Percentiles rank a stretch among this genome's conserved stretches.
These are phyloP conservation scores for Halcyon senegalensis DNA, from an alignment of 2,113 vertebrate genomes.

Conservation along the genomic window DNA sequence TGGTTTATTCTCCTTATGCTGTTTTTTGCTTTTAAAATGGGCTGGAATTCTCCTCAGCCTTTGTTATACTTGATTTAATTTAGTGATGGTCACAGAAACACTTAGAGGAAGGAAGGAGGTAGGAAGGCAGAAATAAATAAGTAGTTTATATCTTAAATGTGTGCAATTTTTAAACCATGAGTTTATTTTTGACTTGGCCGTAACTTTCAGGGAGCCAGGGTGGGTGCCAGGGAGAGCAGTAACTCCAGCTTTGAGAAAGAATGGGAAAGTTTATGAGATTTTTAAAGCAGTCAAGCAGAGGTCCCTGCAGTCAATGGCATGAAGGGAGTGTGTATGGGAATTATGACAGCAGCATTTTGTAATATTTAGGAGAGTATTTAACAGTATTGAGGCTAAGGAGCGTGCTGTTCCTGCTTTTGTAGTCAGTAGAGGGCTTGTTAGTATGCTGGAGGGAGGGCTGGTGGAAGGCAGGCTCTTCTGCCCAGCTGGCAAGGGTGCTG, in stretches of 20 bases:
- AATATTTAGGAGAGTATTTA: conserved; percentile 54
- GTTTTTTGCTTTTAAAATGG: not conserved
- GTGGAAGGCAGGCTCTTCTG: not conserved
- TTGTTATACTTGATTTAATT: conserved; percentile 23
- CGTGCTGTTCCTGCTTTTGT: not conserved
- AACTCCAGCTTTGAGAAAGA: conserved; percentile 14
- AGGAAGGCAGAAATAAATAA: not conserved
- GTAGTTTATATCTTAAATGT: conserved; percentile 4
- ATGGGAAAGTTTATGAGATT: conserved; percentile 18
- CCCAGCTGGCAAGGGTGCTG: not conserved
- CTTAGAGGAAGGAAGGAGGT: not conserved
- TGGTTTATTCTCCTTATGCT: not conserved
- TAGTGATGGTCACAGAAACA: conserved; percentile 2
- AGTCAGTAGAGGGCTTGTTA: not conserved
- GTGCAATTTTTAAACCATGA: conserved; percentile 20
- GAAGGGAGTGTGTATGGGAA: not conserved
- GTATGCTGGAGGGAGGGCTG: not conserved
- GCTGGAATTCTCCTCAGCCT: not conserved
- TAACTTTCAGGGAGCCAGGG: conserved; percentile 8
- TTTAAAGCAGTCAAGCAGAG: conserved; percentile 31
- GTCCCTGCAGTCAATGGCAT: not conserved
- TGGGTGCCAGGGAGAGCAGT: conserved; percentile 10
- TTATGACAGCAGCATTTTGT: not conserved
- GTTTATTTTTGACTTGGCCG: conserved; percentile 23
- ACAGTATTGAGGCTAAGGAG: not conserved